Percentiles rank a stretch among this genome's conserved stretches.
phyloP scores from a whole-genome alignment of 2,113 vertebrate genomes.

The Bucco capensis region DNA sequence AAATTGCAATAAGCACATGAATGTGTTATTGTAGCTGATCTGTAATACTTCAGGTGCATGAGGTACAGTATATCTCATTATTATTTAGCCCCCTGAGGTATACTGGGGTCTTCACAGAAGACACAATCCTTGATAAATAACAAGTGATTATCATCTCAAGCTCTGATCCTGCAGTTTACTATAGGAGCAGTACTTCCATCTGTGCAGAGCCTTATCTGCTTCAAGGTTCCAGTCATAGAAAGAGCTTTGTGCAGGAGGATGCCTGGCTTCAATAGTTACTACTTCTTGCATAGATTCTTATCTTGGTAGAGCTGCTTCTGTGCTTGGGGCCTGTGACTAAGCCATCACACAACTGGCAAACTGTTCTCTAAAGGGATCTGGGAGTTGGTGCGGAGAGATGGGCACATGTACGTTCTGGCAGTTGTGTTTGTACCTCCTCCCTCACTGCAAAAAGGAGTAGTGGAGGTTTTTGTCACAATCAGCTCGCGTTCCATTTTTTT shows the following conservation, averaged over 20 bases:
- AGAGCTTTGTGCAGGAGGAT: slow-evolving; percentile 11
- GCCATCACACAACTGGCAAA: neutral
- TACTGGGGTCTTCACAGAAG: neutral
- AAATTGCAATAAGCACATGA: neutral
- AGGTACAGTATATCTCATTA: neutral
- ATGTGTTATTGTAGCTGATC: slow-evolving; percentile 4
- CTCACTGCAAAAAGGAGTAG: neutral
- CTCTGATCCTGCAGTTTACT: neutral
- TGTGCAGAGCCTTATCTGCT: slow-evolving; percentile 11
- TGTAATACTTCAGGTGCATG: slow-evolving; percentile 28
- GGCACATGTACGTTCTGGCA: fast-evolving
- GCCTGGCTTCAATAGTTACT: slow-evolving; percentile 18
- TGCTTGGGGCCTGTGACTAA: neutral
- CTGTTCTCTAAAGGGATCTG: neutral
- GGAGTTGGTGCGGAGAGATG: neutral
- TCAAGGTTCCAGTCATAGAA: neutral
- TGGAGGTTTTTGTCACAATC: neutral
- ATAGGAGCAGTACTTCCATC: neutral
- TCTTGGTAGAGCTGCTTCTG: neutral
- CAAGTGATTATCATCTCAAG: slow-evolving; percentile 30
- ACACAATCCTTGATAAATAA: slow-evolving; percentile 2
- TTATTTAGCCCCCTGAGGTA: slow-evolving; percentile 14
- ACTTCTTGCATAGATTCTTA: neutral
- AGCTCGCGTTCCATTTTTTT: neutral
- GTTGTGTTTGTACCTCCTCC: neutral